Evolutionary conservation across 1,140 invertebrate genomes (phyloP).

Genomic region (Conus ventricosus): DNA sequence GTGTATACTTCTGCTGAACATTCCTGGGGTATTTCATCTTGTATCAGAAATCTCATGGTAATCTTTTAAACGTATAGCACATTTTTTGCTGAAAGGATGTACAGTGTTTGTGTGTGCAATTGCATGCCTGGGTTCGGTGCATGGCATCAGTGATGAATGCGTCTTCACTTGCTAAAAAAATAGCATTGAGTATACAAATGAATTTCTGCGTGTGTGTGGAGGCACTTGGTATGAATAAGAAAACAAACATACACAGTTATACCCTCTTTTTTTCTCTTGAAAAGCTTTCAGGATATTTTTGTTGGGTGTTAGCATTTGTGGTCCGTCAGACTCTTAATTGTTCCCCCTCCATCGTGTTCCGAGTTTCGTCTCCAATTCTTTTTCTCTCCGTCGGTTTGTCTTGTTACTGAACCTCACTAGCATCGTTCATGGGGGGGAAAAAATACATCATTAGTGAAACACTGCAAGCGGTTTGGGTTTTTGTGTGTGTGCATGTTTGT

Average conservation of each 20-base stretch:
- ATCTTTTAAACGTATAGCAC: neutral
- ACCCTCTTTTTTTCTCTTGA: neutral
- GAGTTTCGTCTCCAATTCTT: neutral
- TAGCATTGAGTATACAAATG: no score
- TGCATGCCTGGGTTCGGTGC: neutral
- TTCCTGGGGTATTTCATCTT: neutral
- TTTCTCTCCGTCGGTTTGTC: neutral
- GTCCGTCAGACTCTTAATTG: neutral
- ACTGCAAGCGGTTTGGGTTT: neutral
- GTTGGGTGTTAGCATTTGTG: neutral
- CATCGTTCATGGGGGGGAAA: neutral
- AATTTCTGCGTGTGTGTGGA: neutral
- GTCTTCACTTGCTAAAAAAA: no score
- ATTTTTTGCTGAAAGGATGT: no score
- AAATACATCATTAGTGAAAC: neutral
- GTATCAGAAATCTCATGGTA: neutral
- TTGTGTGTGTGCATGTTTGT: neutral
- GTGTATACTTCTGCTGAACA: neutral
- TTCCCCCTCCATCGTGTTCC: neutral
- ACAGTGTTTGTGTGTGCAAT: neutral
- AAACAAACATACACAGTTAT: no score
- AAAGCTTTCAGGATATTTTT: neutral
- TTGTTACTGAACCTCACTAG: constrained; percentile 3
- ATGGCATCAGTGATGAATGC: no score
- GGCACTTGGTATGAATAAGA: neutral